These are phyloP conservation scores for Spinibarbus caldwelli DNA, from an alignment of 2,797 vertebrate species.

Conservation along the genomic window DNA sequence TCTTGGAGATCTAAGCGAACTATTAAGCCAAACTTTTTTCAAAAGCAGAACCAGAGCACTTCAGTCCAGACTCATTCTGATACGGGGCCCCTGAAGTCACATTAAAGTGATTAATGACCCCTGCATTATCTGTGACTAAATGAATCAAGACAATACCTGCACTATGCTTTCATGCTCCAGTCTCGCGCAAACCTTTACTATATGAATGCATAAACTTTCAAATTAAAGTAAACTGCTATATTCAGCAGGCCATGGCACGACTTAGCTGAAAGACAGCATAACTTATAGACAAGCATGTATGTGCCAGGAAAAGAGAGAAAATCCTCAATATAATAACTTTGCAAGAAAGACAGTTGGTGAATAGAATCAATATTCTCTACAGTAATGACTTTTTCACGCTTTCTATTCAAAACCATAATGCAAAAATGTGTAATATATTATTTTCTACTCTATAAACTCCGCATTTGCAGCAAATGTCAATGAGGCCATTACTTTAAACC, in stretches of 20 bases:
- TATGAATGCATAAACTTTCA: background rate
- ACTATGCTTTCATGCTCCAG: background rate
- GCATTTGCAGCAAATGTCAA: conserved; percentile 1
- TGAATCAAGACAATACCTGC: conserved; percentile 30
- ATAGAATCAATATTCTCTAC: background rate
- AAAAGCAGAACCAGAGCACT: conserved; percentile 24
- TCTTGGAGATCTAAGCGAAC: background rate
- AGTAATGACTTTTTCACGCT: background rate
- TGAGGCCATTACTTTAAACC: background rate
- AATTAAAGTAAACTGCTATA: background rate
- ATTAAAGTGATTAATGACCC: conserved; percentile 51
- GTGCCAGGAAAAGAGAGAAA: background rate
- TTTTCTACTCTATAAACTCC: background rate
- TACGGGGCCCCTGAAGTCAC: conserved; percentile 26
- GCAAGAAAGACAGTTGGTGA: background rate
- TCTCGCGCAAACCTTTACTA: background rate
- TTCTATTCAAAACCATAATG: background rate
- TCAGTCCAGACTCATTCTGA: background rate
- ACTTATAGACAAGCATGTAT: background rate
- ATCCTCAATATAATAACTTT: background rate
- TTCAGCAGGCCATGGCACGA: background rate
- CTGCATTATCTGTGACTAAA: conserved; percentile 44
- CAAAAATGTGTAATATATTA: background rate
- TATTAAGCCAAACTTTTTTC: background rate
- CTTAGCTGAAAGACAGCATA: background rate